Evolutionary conservation across 2,113 vertebrate species (phyloP).

Genomic region (Scophthalmus maximus): DNA sequence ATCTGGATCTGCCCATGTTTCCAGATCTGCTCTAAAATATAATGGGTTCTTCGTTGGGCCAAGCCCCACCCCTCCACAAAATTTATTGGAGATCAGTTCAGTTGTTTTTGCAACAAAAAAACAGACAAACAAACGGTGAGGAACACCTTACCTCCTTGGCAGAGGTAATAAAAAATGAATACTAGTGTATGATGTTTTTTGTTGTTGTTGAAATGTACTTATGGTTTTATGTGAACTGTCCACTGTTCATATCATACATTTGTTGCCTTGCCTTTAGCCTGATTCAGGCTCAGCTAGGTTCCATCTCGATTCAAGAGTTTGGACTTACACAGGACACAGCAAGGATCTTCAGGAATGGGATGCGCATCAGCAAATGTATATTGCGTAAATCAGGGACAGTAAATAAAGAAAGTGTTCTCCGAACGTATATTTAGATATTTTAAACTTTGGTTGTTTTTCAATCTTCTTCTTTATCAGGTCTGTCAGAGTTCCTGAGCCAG

Average conservation of each 20-base stretch:
- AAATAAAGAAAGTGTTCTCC: not conserved
- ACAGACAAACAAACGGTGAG: too few species aligned
- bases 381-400: not conserved
- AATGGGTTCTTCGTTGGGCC: too few species aligned
- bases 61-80: too few species aligned
- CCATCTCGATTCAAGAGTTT: slow-evolving; percentile 94
- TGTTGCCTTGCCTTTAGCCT: slow-evolving; percentile 82
- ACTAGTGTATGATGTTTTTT: not conserved
- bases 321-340: slow-evolving; percentile 93
- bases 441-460: slow-evolving; percentile 16
- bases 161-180: not conserved
- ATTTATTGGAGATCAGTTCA: too few species aligned
- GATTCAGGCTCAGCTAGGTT: slow-evolving; percentile 96
- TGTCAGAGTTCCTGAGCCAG: slow-evolving; percentile 90
- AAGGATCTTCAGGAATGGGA: slow-evolving; percentile 94
- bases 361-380: slow-evolving; percentile 95
- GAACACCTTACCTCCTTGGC: too few species aligned
- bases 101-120: too few species aligned
- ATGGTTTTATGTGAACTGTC: not conserved
- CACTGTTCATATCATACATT: not conserved
- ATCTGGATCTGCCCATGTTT: too few species aligned
- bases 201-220: too few species aligned
- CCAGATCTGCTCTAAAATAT: too few species aligned
- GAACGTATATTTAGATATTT: not conserved
- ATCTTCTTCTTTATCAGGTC: slow-evolving; percentile 79